phyloP scores from a whole-genome alignment of 2,113 vertebrate species.

The Malurus elegans region DNA sequence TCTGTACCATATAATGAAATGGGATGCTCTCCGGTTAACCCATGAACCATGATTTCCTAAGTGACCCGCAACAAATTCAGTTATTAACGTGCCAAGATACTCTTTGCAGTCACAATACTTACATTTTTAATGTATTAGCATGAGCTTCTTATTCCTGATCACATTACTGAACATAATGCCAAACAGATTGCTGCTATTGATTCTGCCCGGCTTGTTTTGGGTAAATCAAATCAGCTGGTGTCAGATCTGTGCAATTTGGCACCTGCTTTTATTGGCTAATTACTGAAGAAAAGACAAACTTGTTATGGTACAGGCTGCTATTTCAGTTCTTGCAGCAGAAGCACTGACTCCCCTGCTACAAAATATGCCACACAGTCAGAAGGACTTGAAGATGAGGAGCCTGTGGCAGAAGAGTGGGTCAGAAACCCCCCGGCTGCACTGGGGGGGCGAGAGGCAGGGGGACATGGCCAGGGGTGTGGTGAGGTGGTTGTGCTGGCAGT shows the following conservation, averaged over 20 bases:
- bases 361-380: neutral
- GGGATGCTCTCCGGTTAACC: neutral
- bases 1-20: neutral
- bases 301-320: neutral
- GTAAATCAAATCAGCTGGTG: constrained; percentile 53
- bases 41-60: neutral
- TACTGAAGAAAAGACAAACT: constrained; percentile 46
- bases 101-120: neutral
- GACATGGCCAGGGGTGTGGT: neutral
- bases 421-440: neutral
- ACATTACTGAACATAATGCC: constrained; percentile 29
- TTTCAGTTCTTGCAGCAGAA: neutral
- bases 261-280: constrained; percentile 39
- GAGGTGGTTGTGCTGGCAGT: too few relatives aligned
- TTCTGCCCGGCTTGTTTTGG: constrained; percentile 49
- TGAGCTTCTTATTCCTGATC: constrained; percentile 3
- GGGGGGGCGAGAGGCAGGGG: neutral
- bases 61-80: neutral
- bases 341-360: neutral
- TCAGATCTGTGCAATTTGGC: constrained; percentile 58
- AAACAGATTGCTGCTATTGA: constrained; percentile 54
- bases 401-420: neutral
- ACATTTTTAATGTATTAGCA: neutral
- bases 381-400: neutral
- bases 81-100: neutral